Base-by-base conservation (phyloP, 2,888 invertebrate species). In the Andrena trimmerana region DNA sequence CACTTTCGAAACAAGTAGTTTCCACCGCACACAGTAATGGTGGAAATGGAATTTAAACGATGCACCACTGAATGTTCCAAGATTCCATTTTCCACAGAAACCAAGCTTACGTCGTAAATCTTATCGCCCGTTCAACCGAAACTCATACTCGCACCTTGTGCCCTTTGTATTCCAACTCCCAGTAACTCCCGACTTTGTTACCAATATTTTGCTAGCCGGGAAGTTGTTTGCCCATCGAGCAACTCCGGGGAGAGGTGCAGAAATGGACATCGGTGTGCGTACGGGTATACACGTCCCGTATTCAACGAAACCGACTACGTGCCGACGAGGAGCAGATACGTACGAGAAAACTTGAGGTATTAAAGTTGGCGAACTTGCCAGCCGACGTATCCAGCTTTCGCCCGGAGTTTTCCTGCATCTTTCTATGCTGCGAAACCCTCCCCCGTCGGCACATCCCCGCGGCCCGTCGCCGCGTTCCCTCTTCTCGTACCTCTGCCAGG, bases 321-420 rank as follows among this genome's bases (percentile, higher is more conserved):
- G 20, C 54, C 57, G 57, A 59, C 63, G 42, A 67, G 20, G 36
- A 52, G 70, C n/a, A 67, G 78, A 73, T 80, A 74, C 76, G 75
- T 85, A 82, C 74, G 78, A 85, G 86, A 87, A 89, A 90, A 90
- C 78, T 89, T 80, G 87, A 86, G 88, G 88, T 87, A 90, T 90
- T 89, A 90, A 89, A 90, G 86, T 88, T 83, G 83, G 81, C 81
- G 68, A 84, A 84, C 82, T 85, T 81, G 78, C 80, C 80, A 67
- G 83, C 60, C 75, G 71, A 84, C 74, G 81, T 84, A 81, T 78
- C 78, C 77, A 81, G 71, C 78, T 75, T 79, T 84, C 78, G 67
- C 74, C 31, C 77, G 33, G 65, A 33, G 59, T 75, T 80, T 78
- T 68, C 69, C 62, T 77, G 69, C 70, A 74, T 78, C 81, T 86